These are phyloP conservation scores for Villa cingulata DNA, from an alignment of 2,888 invertebrate genomes.

Conservation along the genomic window DNA sequence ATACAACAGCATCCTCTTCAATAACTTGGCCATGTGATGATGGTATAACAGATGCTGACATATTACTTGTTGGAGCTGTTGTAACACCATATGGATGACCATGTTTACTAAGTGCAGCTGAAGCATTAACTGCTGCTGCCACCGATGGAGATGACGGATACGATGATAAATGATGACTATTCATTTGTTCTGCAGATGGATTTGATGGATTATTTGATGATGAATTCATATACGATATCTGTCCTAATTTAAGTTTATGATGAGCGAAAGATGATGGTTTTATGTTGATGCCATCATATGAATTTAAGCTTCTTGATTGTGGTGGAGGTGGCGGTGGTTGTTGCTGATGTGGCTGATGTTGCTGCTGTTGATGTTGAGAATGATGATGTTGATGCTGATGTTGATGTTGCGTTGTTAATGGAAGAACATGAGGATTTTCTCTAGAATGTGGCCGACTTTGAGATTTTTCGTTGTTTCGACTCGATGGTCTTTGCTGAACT, in stretches of 20 bases:
- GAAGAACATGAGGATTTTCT: slow-evolving; percentile 18
- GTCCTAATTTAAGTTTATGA: slow-evolving; percentile 33
- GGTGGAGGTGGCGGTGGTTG: slow-evolving; percentile 2
- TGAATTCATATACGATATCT: slow-evolving; percentile 22
- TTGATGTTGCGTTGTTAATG: slow-evolving; percentile 19
- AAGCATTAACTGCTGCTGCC: slow-evolving; percentile 8
- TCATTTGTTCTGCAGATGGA: slow-evolving; percentile 9
- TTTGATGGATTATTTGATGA: slow-evolving; percentile 13
- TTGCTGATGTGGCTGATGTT: slow-evolving; percentile 5
- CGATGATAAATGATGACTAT: slow-evolving; percentile 1
- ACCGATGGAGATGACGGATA: slow-evolving; percentile 13
- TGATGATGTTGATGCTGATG: too few relatives aligned
- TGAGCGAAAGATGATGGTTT: slow-evolving; percentile 33
- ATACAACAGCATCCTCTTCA: slow-evolving; percentile 30
- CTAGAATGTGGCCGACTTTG: slow-evolving; percentile 31
- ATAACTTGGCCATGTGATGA: slow-evolving; percentile 16
- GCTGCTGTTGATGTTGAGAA: slow-evolving; percentile 10
- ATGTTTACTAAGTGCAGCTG: slow-evolving; percentile 11
- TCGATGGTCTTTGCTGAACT: slow-evolving; percentile 18
- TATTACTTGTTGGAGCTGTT: slow-evolving; percentile 21
- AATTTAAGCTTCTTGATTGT: slow-evolving; percentile 6
- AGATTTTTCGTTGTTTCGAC: slow-evolving; percentile 22
- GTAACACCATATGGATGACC: slow-evolving; percentile 19
- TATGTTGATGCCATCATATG: slow-evolving; percentile 22
- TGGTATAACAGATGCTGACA: too few relatives aligned